A percentile compares a stretch with the other conserved stretches of the same genome.
Conservation (phyloP, 2,888 invertebrate genomes). For the Drosophila ezoana region DNA sequence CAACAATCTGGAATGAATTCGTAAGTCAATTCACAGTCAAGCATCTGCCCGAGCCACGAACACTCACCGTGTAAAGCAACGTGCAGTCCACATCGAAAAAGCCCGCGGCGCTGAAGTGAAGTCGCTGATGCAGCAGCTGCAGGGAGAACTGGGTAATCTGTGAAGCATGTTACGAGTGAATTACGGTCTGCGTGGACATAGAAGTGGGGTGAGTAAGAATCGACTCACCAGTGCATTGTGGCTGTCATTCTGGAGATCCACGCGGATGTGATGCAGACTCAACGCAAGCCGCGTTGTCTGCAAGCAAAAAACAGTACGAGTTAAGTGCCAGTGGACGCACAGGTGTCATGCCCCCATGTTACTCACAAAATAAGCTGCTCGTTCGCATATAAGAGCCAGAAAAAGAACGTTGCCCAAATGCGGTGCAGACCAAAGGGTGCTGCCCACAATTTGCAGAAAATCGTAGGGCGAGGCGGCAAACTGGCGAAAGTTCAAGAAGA, state of each 20-base stretch:
- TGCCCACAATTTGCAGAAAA: slow-evolving; percentile 70
- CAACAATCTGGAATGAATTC: slow-evolving; percentile 82
- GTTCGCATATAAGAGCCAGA: slow-evolving; percentile 80
- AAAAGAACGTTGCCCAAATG: slow-evolving; percentile 81
- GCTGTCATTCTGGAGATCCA: slow-evolving; percentile 81
- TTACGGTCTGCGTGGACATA: too few species aligned
- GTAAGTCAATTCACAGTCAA: background rate
- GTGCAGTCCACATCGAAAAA: slow-evolving; percentile 85
- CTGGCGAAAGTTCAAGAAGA: slow-evolving; percentile 79
- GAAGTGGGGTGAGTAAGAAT: background rate
- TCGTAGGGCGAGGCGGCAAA: slow-evolving; percentile 62
- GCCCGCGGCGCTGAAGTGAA: slow-evolving; percentile 85
- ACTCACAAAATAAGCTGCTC: slow-evolving; percentile 81
- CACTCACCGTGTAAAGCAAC: slow-evolving; percentile 85
- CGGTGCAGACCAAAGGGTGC: slow-evolving; percentile 79
- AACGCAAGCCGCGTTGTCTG: slow-evolving; percentile 84
- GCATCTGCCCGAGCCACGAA: too few species aligned
- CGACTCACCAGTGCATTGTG: slow-evolving; percentile 84
- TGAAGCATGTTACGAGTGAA: background rate
- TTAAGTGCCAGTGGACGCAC: too few species aligned
- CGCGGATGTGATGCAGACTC: slow-evolving; percentile 84
- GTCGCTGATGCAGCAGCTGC: slow-evolving; percentile 85
- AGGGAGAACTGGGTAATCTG: slow-evolving; percentile 86
- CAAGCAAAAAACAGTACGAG: slow-evolving; percentile 29
- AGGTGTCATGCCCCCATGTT: background rate